Evolutionary conservation across 2,888 invertebrate species (phyloP).

Genomic region (Drosophila hawaiiensis): DNA sequence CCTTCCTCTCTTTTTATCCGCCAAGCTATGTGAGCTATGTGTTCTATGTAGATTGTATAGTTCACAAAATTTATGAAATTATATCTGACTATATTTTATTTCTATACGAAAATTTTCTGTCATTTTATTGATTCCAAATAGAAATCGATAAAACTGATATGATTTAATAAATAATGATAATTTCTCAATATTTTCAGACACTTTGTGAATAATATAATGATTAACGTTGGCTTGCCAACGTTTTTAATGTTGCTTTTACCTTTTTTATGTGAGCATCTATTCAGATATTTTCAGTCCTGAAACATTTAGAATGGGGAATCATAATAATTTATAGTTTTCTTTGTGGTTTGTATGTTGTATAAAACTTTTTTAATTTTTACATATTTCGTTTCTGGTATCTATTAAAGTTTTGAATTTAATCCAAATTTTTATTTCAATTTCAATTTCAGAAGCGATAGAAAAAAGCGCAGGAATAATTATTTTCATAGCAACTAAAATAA

Average conservation of each 20-base stretch:
- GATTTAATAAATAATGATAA: background rate
- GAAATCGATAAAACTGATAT: background rate
- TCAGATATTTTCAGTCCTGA: slow-evolving; percentile 7
- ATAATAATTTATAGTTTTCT: background rate
- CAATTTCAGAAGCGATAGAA: background rate
- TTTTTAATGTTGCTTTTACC: slow-evolving; percentile 27
- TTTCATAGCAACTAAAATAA: background rate
- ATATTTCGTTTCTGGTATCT: background rate
- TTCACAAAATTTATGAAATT: slow-evolving; percentile 31
- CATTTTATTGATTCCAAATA: background rate
- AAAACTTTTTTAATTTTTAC: background rate
- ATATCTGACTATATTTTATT: background rate
- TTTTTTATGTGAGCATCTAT: slow-evolving; percentile 16
- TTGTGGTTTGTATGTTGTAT: background rate
- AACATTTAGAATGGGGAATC: background rate
- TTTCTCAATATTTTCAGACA: background rate
- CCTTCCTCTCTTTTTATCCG: slow-evolving; percentile 6
- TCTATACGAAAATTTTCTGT: background rate
- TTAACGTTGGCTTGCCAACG: slow-evolving; percentile 29
- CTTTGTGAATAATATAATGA: slow-evolving; percentile 45
- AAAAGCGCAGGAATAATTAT: background rate
- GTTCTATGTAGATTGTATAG: slow-evolving; percentile 31
- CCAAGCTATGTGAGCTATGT: slow-evolving; percentile 36
- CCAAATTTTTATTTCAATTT: background rate
- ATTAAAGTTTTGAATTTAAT: background rate